Percentiles rank a stretch among this genome's conserved stretches.
Evolutionary conservation across 2,113 vertebrate genomes (phyloP).

Genomic region (Tapirus terrestris): DNA sequence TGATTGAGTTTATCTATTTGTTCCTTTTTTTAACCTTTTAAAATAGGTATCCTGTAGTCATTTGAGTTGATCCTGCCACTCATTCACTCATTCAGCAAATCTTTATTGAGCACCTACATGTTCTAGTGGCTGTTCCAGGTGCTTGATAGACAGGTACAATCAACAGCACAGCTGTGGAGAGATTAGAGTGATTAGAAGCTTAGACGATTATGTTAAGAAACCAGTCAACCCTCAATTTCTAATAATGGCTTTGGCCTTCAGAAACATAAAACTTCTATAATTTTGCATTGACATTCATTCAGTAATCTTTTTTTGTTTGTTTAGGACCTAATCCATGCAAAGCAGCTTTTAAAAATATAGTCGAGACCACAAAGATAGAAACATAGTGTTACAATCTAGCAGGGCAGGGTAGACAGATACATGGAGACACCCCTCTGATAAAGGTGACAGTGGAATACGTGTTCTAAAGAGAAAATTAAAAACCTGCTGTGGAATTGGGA

Average conservation of each 20-base stretch:
- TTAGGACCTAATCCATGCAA: background rate
- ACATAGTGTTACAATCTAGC: too few species aligned
- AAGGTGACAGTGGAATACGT: background rate
- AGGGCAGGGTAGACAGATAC: too few species aligned
- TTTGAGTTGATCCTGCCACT: background rate
- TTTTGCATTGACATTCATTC: background rate
- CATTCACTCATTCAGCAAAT: background rate
- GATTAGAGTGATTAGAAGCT: background rate
- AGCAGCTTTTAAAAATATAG: background rate
- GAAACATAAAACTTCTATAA: background rate
- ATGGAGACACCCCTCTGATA: background rate
- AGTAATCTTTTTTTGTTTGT: background rate
- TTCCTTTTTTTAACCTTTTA: background rate
- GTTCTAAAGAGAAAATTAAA: background rate
- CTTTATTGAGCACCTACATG: background rate
- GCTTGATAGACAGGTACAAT: background rate
- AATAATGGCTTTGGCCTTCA: background rate
- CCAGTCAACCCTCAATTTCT: background rate
- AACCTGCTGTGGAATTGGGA: background rate
- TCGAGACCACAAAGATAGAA: background rate
- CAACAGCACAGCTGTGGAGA: too few species aligned
- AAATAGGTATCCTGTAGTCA: background rate
- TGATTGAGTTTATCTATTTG: background rate
- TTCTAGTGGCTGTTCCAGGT: background rate
- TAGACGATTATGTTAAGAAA: background rate